Evolutionary conservation across 2,113 vertebrate genomes (phyloP).

Genomic region (Tricholaema leucomelas): DNA sequence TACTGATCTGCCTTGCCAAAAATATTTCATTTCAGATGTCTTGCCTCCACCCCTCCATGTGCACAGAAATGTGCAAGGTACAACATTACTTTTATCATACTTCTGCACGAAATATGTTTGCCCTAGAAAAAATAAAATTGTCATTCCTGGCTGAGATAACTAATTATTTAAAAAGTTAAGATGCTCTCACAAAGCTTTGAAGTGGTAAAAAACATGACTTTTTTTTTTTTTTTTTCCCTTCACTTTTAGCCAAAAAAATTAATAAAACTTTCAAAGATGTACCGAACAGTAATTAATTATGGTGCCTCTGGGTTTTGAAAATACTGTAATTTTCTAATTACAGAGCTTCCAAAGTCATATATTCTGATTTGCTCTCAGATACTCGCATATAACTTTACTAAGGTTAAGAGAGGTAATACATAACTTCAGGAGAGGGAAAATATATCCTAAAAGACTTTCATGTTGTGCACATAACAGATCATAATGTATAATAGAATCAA

Average conservation of each 20-base stretch:
- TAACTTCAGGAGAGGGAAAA: conserved; percentile 7
- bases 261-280: conserved; percentile 24
- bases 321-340: conserved; percentile 32
- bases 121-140: background rate
- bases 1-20: background rate
- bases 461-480: background rate
- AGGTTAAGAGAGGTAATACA: conserved; percentile 24
- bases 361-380: background rate
- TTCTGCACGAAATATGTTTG: background rate
- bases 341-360: background rate
- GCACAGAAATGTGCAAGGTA: background rate
- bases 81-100: background rate
- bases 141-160: background rate
- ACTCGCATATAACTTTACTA: background rate
- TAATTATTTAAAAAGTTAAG: conserved; percentile 29
- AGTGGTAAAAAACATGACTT: background rate
- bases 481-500: background rate
- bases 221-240: background rate
- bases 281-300: conserved; percentile 40
- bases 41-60: accelerated
- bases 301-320: background rate
- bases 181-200: conserved; percentile 15
- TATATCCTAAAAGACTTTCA: background rate
- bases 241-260: conserved; percentile 23
- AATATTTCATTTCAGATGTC: background rate